Evolutionary conservation across 2,113 vertebrate genomes (phyloP).

Genomic region (Chionomys nivalis): DNA sequence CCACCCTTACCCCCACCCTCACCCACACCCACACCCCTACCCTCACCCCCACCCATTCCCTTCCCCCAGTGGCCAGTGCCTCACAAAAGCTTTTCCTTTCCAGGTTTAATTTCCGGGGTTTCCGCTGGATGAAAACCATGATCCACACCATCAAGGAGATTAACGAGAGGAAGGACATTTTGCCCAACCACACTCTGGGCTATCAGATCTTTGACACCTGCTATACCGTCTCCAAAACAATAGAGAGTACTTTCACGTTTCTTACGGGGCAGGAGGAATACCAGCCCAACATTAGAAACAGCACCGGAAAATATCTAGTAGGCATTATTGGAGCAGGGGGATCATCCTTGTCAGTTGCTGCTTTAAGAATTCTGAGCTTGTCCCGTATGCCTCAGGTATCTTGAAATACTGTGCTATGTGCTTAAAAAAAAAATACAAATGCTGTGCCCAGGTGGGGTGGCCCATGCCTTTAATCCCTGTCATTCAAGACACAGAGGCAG

Average conservation of each 20-base stretch:
- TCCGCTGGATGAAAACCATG: constrained; percentile 92
- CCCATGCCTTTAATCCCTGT: not conserved
- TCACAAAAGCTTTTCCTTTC: constrained; percentile 40
- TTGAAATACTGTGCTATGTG: not conserved
- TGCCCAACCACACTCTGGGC: constrained; percentile 88
- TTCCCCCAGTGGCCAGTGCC: not conserved
- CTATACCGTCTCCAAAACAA: constrained; percentile 90
- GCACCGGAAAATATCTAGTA: constrained; percentile 85
- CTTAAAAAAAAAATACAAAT: not conserved
- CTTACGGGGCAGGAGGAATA: constrained; percentile 92
- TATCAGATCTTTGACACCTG: constrained; percentile 92
- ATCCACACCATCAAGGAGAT: constrained; percentile 91
- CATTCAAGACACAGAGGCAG: not conserved
- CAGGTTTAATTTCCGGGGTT: constrained; percentile 92
- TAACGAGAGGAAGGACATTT: constrained; percentile 84
- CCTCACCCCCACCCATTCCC: not conserved
- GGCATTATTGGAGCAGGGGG: constrained; percentile 89
- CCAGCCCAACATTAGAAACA: constrained; percentile 90
- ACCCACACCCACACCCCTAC: not conserved
- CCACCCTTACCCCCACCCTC: too few species aligned
- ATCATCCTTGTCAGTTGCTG: constrained; percentile 90
- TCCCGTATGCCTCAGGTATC: constrained; percentile 91
- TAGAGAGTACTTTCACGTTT: constrained; percentile 89
- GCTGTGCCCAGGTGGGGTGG: not conserved
- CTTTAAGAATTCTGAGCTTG: constrained; percentile 90